Evolutionary conservation across 2,797 vertebrate species (phyloP), one percentile per base, ranked within the genome.

Genomic region (Decapterus maruadsi): DNA sequence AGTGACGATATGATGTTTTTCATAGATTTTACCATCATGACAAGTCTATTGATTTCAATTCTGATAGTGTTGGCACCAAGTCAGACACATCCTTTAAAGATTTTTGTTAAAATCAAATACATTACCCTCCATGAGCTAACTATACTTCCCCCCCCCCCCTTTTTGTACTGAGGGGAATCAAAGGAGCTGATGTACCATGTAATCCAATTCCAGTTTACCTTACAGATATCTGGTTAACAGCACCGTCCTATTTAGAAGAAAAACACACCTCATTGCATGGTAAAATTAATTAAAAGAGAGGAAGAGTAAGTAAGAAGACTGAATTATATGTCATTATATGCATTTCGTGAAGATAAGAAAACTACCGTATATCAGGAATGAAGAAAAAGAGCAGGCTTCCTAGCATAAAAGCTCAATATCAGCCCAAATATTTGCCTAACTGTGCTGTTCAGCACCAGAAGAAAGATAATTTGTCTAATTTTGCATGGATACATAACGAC

Each of bases 391-490:
- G 58, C 19, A 31, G 3, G 9, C 17, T 46, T 13, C 62, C 36
- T 4, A 29, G 31, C 57, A 56, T 22, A 38, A 64, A 73, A 63
- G 57, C 40, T 12, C 7, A 43, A 50, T 12, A 17, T 45, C 17
- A 43, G 1, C 34, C 62, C 34, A 40, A 73, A 75, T 70, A 74
- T 80, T 75, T 78, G 50, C 20, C 19, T 0, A 8, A 43, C 10
- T 19, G 61, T 36, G 19, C 58, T 78, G 36, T 54, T 81, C n/a
- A 9, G 51, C 54, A 67, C 5, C 38, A 42, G 26, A 62, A 68
- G 0, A 56, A 72, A 48, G 55, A 75, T 60, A 57, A 83, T 79
- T 84, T 74, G 42, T 79, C 48, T 77, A 26, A 85, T 81, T 78
- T 71, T 72, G 68, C n/a, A 0, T 20, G 53, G 58, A 75, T 62